A percentile compares a stretch with the other conserved stretches of the same genome.
Evolutionary conservation across 2,797 vertebrate genomes (phyloP).

Genomic region (Sylvia borin): DNA sequence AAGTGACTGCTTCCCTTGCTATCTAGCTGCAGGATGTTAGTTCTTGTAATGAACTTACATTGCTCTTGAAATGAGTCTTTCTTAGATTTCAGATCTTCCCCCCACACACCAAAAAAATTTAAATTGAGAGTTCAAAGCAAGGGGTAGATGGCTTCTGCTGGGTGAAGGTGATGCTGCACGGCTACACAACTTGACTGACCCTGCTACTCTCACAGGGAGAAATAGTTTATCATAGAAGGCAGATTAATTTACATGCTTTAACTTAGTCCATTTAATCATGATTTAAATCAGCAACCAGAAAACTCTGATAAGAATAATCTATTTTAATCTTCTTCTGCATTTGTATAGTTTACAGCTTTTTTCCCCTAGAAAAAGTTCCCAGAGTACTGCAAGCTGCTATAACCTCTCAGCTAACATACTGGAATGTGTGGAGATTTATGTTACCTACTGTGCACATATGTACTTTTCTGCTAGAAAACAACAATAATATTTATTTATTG

Average conservation of each 20-base stretch:
- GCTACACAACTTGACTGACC: neutral
- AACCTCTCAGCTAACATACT: neutral
- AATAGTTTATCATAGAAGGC: neutral
- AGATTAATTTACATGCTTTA: neutral
- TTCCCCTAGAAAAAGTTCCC: neutral
- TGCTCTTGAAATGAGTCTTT: neutral
- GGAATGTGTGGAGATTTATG: neutral
- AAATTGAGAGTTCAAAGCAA: neutral
- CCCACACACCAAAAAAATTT: neutral
- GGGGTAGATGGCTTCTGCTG: neutral
- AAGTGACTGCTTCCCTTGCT: neutral
- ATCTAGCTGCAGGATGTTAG: neutral
- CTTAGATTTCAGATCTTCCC: neutral
- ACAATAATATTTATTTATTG: neutral
- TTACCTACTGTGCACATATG: neutral
- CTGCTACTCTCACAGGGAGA: accelerated
- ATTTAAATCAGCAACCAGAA: neutral
- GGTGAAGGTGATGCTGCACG: neutral
- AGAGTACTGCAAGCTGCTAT: neutral
- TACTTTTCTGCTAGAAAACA: neutral
- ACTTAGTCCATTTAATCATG: neutral
- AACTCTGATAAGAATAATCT: neutral
- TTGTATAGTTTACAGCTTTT: neutral
- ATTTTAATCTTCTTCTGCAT: neutral
- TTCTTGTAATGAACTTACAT: neutral